Base-by-base conservation (phyloP, 2,113 vertebrate genomes). In the Murina feae region DNA sequence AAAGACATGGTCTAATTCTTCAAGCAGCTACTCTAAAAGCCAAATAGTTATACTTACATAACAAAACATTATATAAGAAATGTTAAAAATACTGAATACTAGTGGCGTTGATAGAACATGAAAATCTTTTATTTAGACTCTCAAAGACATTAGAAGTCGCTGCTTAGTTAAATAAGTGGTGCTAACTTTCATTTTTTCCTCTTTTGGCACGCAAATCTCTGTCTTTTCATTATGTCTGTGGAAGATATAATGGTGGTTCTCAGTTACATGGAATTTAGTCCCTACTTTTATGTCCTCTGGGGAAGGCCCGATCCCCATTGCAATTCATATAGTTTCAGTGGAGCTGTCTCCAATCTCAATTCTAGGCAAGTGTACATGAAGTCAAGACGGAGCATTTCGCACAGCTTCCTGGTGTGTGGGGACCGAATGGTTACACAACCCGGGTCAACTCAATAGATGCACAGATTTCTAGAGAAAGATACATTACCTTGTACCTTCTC, bases 1-100 rank as follows among this genome's bases (percentile, higher is more conserved):
- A 89, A 93, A 93, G 74, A n/a, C 13, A 20, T 2, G 21, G 23
- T 87, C n/a, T 58, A 84, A 0, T 81, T 89, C 25, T 94, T 84
- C 51, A 55, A 92, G 37, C n/a, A 79, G 42, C 74, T 78, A 92
- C 78, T 53, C 9, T 4, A 58, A 79, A 60, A 86, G 35, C 66
- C 90, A 94, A 91, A 91, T 74, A 93, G 86, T 91, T 91, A 78
- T 86, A 53, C 71, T 96, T 97, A 94, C 6, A 66, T 96, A 97
- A 95, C 5, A 28, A 71, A 42, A 86, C 79, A 16, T 96, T 96
- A 79, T 65, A 11, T 91, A 91, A 96, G 86, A 75, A 88, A 14
- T 63, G 78, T 81, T 91, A 86, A 94, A 97, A 96, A 96, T 91
- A 82, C 30, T 14, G 10, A 93, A 60, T 23, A 49, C 51, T 23